Evolutionary conservation across 2,797 vertebrate genomes (phyloP).

Genomic region (Hyperoplus immaculatus): DNA sequence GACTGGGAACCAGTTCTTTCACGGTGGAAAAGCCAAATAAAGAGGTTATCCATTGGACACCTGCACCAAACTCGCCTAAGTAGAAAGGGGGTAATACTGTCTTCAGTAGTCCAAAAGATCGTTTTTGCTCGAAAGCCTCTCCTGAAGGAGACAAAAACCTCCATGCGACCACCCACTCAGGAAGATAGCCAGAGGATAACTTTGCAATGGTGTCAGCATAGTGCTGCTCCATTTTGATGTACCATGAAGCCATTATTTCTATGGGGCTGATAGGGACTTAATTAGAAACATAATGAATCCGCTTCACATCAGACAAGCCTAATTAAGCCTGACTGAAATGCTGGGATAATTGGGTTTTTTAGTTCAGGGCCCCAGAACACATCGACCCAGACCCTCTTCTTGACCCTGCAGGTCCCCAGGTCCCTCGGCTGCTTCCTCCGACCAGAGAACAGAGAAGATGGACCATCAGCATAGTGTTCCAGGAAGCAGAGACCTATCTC

Average conservation of each 20-base stretch:
- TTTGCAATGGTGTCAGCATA: conserved; percentile 72
- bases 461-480: conserved; percentile 51
- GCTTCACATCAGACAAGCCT: conserved; percentile 86
- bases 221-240: conserved; percentile 78
- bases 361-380: conserved; percentile 74
- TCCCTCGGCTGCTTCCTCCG: conserved; percentile 56
- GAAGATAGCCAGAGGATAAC: conserved; percentile 76
- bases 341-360: conserved; percentile 83
- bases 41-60: no score
- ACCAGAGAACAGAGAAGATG: conserved; percentile 52
- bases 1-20: no score
- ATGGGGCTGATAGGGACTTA: conserved; percentile 84
- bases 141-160: conserved; percentile 65
- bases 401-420: conserved; percentile 53
- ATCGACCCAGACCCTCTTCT: conserved; percentile 62
- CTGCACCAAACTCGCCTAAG: neutral
- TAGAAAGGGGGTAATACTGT: neutral
- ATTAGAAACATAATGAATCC: conserved; percentile 89
- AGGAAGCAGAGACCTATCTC: conserved; percentile 55
- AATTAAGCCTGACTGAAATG: conserved; percentile 84
- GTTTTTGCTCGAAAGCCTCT: conserved; percentile 17
- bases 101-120: neutral
- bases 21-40: no score
- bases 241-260: conserved; percentile 84
- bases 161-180: conserved; percentile 68